These are phyloP conservation scores for Aradophagus sp. DNA, from an alignment of 1,140 invertebrate genomes.

Conservation along the genomic window DNA sequence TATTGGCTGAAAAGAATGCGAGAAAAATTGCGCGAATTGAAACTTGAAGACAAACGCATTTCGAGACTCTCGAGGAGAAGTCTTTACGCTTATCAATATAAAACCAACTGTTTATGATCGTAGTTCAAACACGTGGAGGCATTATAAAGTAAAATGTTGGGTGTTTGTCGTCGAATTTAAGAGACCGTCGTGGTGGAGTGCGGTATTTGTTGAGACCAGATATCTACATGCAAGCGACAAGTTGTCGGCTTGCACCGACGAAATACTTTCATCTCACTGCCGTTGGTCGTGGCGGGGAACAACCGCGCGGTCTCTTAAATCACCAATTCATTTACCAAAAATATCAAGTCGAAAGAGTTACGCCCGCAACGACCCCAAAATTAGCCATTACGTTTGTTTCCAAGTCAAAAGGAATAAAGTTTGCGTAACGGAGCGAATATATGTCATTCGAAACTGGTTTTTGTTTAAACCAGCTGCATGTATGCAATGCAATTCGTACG, in stretches of 20 bases:
- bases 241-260: slow-evolving; percentile 7
- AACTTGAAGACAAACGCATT: slow-evolving; percentile 1
- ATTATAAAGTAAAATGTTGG: slow-evolving; percentile 19
- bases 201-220: slow-evolving; percentile 19
- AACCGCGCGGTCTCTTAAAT: slow-evolving; percentile 7
- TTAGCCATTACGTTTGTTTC: no score
- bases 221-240: slow-evolving; percentile 18
- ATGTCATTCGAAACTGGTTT: no score
- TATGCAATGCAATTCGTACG: no score
- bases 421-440: no score
- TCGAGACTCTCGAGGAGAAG: background rate
- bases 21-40: no score
- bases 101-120: slow-evolving; percentile 14
- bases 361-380: no score
- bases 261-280: slow-evolving; percentile 21
- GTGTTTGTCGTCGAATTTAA: slow-evolving; percentile 25
- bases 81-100: slow-evolving; percentile 2
- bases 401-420: no score
- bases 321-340: slow-evolving; percentile 7
- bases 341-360: slow-evolving; percentile 1
- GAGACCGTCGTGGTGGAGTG: slow-evolving; percentile 4
- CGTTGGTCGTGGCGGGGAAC: background rate
- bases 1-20: no score
- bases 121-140: background rate
- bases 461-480: no score